phyloP scores from a whole-genome alignment of 2,888 invertebrate species.

The Acanthosepion pharaonis region DNA sequence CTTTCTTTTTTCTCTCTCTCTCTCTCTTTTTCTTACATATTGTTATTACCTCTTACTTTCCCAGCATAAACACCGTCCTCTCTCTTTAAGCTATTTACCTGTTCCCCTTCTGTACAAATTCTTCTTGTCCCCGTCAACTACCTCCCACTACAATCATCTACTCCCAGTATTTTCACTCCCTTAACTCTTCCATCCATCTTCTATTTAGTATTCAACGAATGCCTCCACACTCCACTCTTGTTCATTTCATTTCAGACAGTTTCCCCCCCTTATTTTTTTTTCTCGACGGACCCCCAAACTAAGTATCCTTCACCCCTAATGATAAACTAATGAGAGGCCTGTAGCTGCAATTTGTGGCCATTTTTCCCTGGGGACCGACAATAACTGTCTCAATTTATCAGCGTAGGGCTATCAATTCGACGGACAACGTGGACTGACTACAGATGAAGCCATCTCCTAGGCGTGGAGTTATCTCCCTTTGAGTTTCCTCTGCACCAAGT shows the following conservation, averaged over 20 bases:
- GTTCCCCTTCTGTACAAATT: not conserved
- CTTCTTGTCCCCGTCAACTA: not conserved
- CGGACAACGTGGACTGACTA: slow-evolving; percentile 33
- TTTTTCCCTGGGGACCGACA: slow-evolving; percentile 41
- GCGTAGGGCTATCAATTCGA: slow-evolving; percentile 43
- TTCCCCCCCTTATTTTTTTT: not conserved
- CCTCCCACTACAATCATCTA: not conserved
- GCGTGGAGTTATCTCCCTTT: slow-evolving; percentile 37
- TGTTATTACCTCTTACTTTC: not conserved
- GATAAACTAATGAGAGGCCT: slow-evolving; percentile 46
- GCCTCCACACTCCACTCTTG: slow-evolving; percentile 14
- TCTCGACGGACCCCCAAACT: slow-evolving; percentile 37
- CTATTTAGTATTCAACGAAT: slow-evolving; percentile 41
- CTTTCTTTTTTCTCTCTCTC: not conserved
- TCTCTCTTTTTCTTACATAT: not conserved
- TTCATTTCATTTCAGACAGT: slow-evolving; percentile 45
- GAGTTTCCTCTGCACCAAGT: not conserved
- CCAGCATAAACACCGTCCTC: not conserved
- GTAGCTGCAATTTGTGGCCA: slow-evolving; percentile 41
- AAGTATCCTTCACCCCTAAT: slow-evolving; percentile 46
- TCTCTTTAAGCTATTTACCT: not conserved
- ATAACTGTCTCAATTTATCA: slow-evolving; percentile 47
- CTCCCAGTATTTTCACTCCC: not conserved
- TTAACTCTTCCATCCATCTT: not conserved
- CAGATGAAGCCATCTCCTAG: not conserved